Conservation (phyloP, 2,888 invertebrate species). For the Idaea biselata region DNA sequence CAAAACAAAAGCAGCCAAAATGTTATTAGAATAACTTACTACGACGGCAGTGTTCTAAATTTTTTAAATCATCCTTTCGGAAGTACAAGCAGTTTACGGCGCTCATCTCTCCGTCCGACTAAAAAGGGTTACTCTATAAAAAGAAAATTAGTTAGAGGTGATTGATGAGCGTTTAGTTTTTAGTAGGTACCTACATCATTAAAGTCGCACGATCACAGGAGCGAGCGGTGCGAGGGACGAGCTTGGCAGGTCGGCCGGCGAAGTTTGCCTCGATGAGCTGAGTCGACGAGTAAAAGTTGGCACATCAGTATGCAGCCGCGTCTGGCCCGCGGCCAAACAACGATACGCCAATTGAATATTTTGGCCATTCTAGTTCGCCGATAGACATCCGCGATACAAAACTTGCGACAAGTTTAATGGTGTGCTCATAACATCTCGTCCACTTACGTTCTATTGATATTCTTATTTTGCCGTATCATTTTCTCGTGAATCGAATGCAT, state of each 20-base stretch:
- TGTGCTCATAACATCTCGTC: conserved; percentile 48
- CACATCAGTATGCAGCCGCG: conserved; percentile 70
- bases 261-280: conserved; percentile 61
- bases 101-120: background rate
- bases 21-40: too few relatives aligned
- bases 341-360: conserved; percentile 77
- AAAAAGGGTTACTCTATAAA: background rate
- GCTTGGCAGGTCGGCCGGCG: conserved; percentile 60
- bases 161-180: conserved; percentile 28
- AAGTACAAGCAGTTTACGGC: background rate
- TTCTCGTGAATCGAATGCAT: conserved; percentile 19
- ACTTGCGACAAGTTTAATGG: conserved; percentile 62
- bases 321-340: conserved; percentile 65
- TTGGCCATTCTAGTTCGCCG: conserved; percentile 52
- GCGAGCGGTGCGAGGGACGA: conserved; percentile 39
- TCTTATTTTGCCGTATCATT: conserved; percentile 24
- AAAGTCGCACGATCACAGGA: conserved; percentile 45
- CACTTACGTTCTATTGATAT: conserved; percentile 31
- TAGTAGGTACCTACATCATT: conserved; percentile 43
- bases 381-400: conserved; percentile 60
- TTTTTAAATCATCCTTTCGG: background rate
- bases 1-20: too few relatives aligned
- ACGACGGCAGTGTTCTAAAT: too few relatives aligned
- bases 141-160: background rate
- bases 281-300: conserved; percentile 65